A percentile compares a stretch with the other conserved stretches of the same genome.
Conservation (phyloP, 2,113 vertebrate species). For the Plestiodon gilberti region DNA sequence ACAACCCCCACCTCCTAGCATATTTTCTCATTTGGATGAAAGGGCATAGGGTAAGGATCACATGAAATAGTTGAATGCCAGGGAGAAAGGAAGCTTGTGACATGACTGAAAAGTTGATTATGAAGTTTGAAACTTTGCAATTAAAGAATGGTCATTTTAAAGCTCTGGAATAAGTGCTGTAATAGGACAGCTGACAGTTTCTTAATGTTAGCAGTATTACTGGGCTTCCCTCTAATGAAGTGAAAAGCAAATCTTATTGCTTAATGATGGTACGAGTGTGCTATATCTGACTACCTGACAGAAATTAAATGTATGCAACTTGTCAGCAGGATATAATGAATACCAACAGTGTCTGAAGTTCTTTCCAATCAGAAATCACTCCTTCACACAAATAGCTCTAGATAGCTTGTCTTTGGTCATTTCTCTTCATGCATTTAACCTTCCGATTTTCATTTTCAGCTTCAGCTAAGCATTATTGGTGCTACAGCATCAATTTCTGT, state of each 20-base stretch:
- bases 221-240: slow-evolving; percentile 19
- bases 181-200: slow-evolving; percentile 14
- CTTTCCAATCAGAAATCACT: slow-evolving; percentile 48
- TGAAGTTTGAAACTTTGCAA: not conserved
- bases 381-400: slow-evolving; percentile 38
- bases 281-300: slow-evolving; percentile 37
- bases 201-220: slow-evolving; percentile 22
- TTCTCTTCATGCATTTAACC: slow-evolving; percentile 33
- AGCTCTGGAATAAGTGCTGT: not conserved
- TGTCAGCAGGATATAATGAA: slow-evolving; percentile 44
- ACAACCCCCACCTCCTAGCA: not conserved
- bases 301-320: slow-evolving; percentile 41
- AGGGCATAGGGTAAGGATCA: not conserved
- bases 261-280: slow-evolving; percentile 40
- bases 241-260: slow-evolving; percentile 32
- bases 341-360: slow-evolving; percentile 13
- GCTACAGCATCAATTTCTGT: slow-evolving; percentile 35
- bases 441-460: slow-evolving; percentile 15
- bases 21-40: not conserved
- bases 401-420: slow-evolving; percentile 1
- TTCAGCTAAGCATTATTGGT: slow-evolving; percentile 33
- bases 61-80: not conserved
- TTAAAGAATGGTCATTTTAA: slow-evolving; percentile 32
- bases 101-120: not conserved
- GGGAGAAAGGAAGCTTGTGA: not conserved